phyloP scores from a whole-genome alignment of 2,888 invertebrate species.

The Meiosimyza decipiens region DNA sequence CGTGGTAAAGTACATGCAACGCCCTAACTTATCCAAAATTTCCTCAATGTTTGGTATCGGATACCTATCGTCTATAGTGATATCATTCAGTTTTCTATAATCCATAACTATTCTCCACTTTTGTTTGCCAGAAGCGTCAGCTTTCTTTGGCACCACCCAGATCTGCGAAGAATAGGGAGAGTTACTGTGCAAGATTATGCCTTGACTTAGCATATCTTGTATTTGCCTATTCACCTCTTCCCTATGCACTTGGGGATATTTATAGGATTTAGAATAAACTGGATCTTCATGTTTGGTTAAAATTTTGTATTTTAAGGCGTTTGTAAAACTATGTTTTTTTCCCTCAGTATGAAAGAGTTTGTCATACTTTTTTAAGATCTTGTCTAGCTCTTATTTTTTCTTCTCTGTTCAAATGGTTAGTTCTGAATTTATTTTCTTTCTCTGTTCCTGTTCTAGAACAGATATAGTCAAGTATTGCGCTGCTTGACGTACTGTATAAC shows the following conservation, averaged over 20 bases:
- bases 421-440: slow-evolving; percentile 18
- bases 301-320: slow-evolving; percentile 34
- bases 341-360: slow-evolving; percentile 18
- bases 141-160: slow-evolving; percentile 44
- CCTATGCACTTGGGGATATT: too few species aligned
- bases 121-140: slow-evolving; percentile 38
- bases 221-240: too few species aligned
- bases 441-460: neutral
- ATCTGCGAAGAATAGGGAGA: slow-evolving; percentile 33
- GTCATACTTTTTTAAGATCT: slow-evolving; percentile 15
- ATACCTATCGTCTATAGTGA: slow-evolving; percentile 42
- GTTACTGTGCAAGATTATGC: too few species aligned
- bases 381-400: slow-evolving; percentile 10
- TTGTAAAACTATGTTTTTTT: slow-evolving; percentile 23
- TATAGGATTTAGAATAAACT: too few species aligned
- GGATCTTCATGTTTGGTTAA: slow-evolving; percentile 27
- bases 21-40: slow-evolving; percentile 42
- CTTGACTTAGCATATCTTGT: too few species aligned
- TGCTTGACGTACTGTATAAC: slow-evolving; percentile 6
- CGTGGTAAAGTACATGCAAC: slow-evolving; percentile 41
- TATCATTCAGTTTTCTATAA: slow-evolving; percentile 41
- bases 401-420: slow-evolving; percentile 30
- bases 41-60: slow-evolving; percentile 42
- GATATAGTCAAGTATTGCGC: slow-evolving; percentile 5
- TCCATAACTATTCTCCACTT: slow-evolving; percentile 45